These are phyloP conservation scores for Temnothorax rugatulus DNA, from an alignment of 2,888 invertebrate genomes.

Conservation along the genomic window DNA sequence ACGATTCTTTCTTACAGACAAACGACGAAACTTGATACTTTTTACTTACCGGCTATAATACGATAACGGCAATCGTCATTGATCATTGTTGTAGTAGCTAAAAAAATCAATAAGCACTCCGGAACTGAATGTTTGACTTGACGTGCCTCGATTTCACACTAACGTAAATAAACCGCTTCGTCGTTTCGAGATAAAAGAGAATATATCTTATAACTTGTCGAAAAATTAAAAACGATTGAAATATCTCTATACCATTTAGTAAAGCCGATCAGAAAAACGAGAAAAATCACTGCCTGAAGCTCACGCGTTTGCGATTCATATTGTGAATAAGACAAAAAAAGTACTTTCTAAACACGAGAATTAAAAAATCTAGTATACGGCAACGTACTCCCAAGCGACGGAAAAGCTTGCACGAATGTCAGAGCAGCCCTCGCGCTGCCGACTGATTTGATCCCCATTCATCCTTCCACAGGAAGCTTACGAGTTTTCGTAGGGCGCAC, in stretches of 20 bases:
- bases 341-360: not conserved
- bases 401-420: conserved; percentile 62
- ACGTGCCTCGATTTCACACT: conserved; percentile 6
- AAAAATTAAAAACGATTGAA: not conserved
- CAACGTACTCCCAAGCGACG: not conserved
- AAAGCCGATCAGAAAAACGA: not conserved
- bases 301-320: not conserved
- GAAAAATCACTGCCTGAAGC: not conserved
- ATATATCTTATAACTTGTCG: not conserved
- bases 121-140: conserved; percentile 59
- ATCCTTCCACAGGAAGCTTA: conserved; percentile 74
- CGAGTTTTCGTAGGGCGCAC: conserved; percentile 74
- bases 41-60: conserved; percentile 46
- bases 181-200: not conserved
- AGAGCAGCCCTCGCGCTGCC: conserved; percentile 72
- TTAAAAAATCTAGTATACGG: not conserved
- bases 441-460: conserved; percentile 80
- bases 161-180: conserved; percentile 3
- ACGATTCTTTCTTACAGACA: not conserved
- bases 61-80: conserved; percentile 56
- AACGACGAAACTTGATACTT: not conserved
- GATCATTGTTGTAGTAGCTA: conserved; percentile 64
- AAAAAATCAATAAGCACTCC: conserved; percentile 71
- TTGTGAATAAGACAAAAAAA: not conserved
- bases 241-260: not conserved